Evolutionary conservation across 2,797 vertebrate genomes (phyloP).

Genomic region (Miichthys miiuy): DNA sequence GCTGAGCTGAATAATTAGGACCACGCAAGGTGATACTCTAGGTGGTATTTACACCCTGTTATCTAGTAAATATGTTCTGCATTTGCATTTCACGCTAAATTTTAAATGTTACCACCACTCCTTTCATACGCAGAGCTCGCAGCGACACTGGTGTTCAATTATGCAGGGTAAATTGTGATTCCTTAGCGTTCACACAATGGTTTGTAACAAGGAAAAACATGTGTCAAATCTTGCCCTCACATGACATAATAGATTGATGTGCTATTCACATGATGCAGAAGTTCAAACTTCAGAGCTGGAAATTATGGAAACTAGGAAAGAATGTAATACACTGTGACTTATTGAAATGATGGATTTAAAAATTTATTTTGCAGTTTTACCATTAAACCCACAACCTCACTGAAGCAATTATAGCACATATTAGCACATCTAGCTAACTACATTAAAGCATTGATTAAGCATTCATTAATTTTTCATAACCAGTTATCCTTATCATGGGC

Average conservation of each 20-base stretch:
- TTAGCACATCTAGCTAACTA: not conserved
- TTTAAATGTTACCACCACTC: constrained; percentile 1
- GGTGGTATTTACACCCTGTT: constrained; percentile 8
- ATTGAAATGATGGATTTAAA: constrained; percentile 3
- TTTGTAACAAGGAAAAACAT: constrained; percentile 21
- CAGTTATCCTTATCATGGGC: too few relatives aligned
- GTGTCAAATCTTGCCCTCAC: constrained; percentile 7
- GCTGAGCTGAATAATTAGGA: constrained; percentile 22
- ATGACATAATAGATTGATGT: constrained; percentile 31
- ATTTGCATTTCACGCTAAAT: constrained; percentile 14
- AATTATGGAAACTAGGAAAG: constrained; percentile 13
- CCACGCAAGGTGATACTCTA: not conserved
- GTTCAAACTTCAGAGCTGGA: not conserved
- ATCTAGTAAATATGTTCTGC: constrained; percentile 1
- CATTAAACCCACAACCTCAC: not conserved
- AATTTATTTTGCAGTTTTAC: not conserved
- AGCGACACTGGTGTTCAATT: constrained; percentile 6
- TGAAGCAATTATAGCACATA: too few relatives aligned
- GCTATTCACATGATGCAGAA: constrained; percentile 28
- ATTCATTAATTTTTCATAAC: too few relatives aligned
- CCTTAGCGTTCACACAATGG: constrained; percentile 7
- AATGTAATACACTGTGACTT: constrained; percentile 14
- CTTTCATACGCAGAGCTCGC: not conserved
- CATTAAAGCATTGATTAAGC: too few relatives aligned
- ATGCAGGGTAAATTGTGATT: constrained; percentile 20